Conservation (phyloP, 1,140 invertebrate species). For the Intoshia linei region DNA sequence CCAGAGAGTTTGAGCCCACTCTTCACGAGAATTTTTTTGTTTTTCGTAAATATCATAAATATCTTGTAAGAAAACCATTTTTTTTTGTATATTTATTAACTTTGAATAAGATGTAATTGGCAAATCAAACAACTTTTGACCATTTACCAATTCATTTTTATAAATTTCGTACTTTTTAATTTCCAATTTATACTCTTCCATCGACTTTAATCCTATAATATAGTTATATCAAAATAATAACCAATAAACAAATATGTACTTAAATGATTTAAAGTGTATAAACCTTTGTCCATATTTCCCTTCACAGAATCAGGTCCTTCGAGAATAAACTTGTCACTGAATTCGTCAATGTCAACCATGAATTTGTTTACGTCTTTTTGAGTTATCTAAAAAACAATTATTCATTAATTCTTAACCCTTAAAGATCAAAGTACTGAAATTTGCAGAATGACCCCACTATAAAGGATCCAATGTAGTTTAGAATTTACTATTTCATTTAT, state of each 20-base stretch:
- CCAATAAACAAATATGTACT: conserved; percentile 1
- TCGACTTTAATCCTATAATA: conserved; percentile 13
- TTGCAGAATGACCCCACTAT: too few relatives aligned
- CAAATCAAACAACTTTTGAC: conserved; percentile 50
- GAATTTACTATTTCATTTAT: too few relatives aligned
- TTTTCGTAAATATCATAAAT: conserved; percentile 42
- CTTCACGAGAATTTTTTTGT: conserved; percentile 36
- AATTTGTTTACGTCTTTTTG: conserved; percentile 36
- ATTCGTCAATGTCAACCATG: conserved; percentile 10
- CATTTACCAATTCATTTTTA: conserved; percentile 35
- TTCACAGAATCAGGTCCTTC: not conserved
- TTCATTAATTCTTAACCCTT: too few relatives aligned
- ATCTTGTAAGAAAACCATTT: conserved; percentile 36
- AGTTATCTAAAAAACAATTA: not conserved
- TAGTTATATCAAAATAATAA: not conserved
- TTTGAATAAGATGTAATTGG: conserved; percentile 41
- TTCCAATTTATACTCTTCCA: conserved; percentile 32
- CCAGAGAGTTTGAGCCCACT: conserved; percentile 54
- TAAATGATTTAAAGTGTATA: not conserved
- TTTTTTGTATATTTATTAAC: conserved; percentile 33
- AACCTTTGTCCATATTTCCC: not conserved
- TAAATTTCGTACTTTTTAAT: conserved; percentile 33
- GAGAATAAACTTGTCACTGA: not conserved
- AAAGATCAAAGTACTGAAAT: too few relatives aligned
- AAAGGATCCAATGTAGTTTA: too few relatives aligned